Percentiles rank a stretch among this genome's conserved stretches.
phyloP scores from a whole-genome alignment of 2,113 vertebrate species.

The Motacilla alba region DNA sequence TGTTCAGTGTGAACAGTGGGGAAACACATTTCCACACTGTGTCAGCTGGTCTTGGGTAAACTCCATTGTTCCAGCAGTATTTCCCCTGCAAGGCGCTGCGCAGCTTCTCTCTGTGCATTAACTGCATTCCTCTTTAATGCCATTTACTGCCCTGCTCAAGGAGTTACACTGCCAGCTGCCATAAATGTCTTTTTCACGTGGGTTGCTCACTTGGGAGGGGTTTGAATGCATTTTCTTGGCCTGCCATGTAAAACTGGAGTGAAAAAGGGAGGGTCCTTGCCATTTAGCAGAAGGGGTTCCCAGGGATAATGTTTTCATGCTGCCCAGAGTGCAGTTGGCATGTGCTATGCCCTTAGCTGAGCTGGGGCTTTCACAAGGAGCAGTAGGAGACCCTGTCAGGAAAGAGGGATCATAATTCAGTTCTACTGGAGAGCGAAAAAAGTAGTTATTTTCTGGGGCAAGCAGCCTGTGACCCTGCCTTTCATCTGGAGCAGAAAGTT shows the following conservation, averaged over 20 bases:
- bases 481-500: neutral
- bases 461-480: neutral
- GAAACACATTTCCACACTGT: neutral
- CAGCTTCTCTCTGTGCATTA: neutral
- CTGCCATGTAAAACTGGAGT: neutral
- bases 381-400: neutral
- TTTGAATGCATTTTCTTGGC: neutral
- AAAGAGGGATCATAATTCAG: neutral
- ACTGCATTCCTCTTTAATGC: neutral
- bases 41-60: slow-evolving; percentile 8
- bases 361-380: neutral
- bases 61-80: neutral
- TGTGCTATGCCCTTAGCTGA: neutral
- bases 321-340: neutral
- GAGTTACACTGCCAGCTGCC: neutral
- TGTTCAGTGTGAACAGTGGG: neutral
- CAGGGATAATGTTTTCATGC: neutral
- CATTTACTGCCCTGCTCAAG: neutral
- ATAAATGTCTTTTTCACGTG: neutral
- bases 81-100: neutral
- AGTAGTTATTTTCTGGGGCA: neutral
- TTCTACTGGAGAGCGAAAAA: neutral
- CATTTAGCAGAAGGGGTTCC: neutral
- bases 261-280: neutral
- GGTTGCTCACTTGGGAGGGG: neutral